Percentiles rank a stretch among this genome's conserved stretches.
phyloP scores from a whole-genome alignment of 92 coral and sea anemone species.

The Phymanthus crucifer region DNA sequence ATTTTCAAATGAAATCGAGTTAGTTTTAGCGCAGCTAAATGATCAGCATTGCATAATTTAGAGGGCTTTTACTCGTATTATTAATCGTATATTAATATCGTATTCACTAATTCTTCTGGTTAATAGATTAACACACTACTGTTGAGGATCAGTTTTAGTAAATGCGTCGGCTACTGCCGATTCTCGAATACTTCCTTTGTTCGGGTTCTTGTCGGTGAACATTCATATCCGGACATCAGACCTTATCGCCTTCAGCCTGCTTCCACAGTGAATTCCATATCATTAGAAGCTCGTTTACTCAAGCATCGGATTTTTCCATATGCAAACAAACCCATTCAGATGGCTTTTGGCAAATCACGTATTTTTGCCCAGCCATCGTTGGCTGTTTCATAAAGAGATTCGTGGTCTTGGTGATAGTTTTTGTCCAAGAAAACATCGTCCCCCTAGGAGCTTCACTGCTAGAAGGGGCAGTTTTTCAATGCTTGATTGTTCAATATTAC shows the following conservation, averaged over 20 bases:
- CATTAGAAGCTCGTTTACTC: constrained; percentile 3
- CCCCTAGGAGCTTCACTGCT: not conserved
- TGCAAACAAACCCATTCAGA: constrained; percentile 31
- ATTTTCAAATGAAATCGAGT: constrained; percentile 13
- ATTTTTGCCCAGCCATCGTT: not conserved
- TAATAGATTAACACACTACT: constrained; percentile 23
- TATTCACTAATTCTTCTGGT: not conserved
- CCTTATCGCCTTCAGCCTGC: not conserved
- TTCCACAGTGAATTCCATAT: constrained; percentile 4
- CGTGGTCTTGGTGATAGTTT: not conserved
- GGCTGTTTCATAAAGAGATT: not conserved
- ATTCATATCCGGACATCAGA: constrained; percentile 14
- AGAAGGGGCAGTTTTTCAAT: not conserved
- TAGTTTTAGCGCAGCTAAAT: not conserved
- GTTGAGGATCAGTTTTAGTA: constrained; percentile 18
- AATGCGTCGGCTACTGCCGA: constrained; percentile 1
- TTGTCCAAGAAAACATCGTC: constrained; percentile 1
- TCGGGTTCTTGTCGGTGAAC: constrained; percentile 11
- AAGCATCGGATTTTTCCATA: constrained; percentile 26
- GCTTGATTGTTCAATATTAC: constrained; percentile 11
- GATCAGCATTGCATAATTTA: constrained; percentile 12
- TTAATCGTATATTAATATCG: constrained; percentile 18
- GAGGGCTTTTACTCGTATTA: constrained; percentile 20
- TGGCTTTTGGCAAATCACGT: not conserved
- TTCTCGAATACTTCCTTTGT: constrained; percentile 13